These are phyloP conservation scores for Silvanus unidentatus DNA, from an alignment of 2,888 invertebrate genomes.

Conservation along the genomic window DNA sequence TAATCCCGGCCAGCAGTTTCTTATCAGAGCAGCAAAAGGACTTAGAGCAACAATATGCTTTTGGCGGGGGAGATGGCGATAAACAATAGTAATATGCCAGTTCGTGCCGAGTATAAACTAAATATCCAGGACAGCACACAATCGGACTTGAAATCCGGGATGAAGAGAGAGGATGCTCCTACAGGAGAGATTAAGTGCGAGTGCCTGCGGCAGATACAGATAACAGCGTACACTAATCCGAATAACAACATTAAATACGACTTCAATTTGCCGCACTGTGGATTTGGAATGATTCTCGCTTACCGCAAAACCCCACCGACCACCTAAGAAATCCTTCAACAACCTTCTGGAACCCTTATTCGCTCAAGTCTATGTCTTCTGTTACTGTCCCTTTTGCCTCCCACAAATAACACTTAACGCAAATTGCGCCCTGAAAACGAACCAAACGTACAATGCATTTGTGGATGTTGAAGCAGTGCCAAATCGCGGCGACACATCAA, in stretches of 20 bases:
- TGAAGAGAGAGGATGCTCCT: conserved; percentile 23
- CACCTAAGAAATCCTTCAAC: conserved; percentile 27
- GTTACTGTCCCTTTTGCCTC: no score
- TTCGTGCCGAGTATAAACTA: no score
- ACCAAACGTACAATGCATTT: no score
- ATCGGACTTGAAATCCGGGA: conserved; percentile 13
- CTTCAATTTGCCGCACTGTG: conserved; percentile 52
- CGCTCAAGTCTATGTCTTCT: no score
- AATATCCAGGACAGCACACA: background rate
- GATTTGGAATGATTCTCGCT: conserved; percentile 45
- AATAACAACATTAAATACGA: conserved; percentile 52
- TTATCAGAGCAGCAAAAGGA: background rate
- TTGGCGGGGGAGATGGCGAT: conserved; percentile 9
- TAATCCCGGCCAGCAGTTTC: background rate
- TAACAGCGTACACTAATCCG: conserved; percentile 46
- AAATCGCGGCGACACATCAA: no score
- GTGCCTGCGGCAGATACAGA: conserved; percentile 45
- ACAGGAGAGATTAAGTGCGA: conserved; percentile 42
- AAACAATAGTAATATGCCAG: conserved; percentile 13
- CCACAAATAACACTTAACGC: no score
- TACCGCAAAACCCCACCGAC: conserved; percentile 38
- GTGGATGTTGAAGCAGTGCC: no score
- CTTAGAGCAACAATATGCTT: conserved; percentile 2
- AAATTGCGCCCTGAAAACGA: no score
- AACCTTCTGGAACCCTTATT: conserved; percentile 5